Conservation (phyloP, 2,888 invertebrate species). For the Drosophila multiciliata region DNA sequence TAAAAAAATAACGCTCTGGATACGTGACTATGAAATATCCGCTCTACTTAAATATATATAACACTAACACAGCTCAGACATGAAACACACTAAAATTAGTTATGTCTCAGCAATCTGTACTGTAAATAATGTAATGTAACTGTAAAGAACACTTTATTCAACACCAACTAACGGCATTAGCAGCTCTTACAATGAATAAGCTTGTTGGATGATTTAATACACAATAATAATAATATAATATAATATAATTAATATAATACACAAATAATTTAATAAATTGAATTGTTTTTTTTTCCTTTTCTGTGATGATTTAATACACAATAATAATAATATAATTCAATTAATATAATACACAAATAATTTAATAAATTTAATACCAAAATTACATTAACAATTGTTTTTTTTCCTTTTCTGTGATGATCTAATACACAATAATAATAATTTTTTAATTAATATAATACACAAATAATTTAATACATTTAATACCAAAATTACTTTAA, state of each 20-base stretch:
- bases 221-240: too few relatives aligned
- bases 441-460: too few relatives aligned
- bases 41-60: conserved; percentile 3
- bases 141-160: neutral
- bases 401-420: too few relatives aligned
- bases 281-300: too few relatives aligned
- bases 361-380: neutral
- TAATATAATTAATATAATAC: too few relatives aligned
- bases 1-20: conserved; percentile 22
- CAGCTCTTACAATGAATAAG: neutral
- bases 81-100: neutral
- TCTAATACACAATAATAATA: too few relatives aligned
- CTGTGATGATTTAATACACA: too few relatives aligned
- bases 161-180: neutral
- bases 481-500: too few relatives aligned
- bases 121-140: neutral
- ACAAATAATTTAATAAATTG: too few relatives aligned
- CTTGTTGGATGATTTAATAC: neutral
- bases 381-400: neutral
- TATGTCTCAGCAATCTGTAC: neutral
- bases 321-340: too few relatives aligned
- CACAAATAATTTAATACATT: too few relatives aligned
- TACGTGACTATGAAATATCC: conserved; percentile 38
- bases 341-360: neutral
- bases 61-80: conserved; percentile 2